A percentile compares a stretch with the other conserved stretches of the same genome.
These are phyloP conservation scores for Montipora capitata DNA, from an alignment of 92 coral and sea anemone species.

Conservation along the genomic window DNA sequence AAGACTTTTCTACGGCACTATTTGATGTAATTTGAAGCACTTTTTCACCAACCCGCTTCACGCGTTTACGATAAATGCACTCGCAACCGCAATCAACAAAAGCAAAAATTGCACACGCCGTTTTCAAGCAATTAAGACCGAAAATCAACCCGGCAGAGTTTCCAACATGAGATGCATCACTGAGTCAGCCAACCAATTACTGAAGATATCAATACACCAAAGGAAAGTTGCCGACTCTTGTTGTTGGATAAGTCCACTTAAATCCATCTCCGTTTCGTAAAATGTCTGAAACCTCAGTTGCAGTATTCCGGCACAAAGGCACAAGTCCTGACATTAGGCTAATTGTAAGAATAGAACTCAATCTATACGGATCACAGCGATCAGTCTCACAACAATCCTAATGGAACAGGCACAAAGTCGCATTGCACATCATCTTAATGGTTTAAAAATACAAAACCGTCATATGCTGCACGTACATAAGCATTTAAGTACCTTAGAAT, in stretches of 20 bases:
- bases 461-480: neutral
- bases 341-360: slow-evolving; percentile 46
- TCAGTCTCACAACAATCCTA: slow-evolving; percentile 40
- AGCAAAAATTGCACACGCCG: no score
- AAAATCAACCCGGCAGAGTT: no score
- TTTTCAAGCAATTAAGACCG: no score
- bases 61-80: no score
- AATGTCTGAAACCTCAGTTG: neutral
- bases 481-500: neutral
- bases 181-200: neutral
- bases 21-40: no score
- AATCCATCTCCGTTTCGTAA: neutral
- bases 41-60: no score
- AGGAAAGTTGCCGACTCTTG: neutral
- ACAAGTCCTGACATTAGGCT: slow-evolving; percentile 27
- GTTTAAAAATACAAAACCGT: neutral
- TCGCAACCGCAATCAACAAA: no score
- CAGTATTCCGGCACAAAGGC: neutral
- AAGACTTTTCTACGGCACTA: no score
- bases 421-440: neutral
- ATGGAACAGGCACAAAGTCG: slow-evolving; percentile 45
- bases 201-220: neutral
- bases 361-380: slow-evolving; percentile 36
- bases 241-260: neutral
- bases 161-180: no score